Evolutionary conservation across 2,113 vertebrate genomes (phyloP).

Genomic region (Zeus faber): DNA sequence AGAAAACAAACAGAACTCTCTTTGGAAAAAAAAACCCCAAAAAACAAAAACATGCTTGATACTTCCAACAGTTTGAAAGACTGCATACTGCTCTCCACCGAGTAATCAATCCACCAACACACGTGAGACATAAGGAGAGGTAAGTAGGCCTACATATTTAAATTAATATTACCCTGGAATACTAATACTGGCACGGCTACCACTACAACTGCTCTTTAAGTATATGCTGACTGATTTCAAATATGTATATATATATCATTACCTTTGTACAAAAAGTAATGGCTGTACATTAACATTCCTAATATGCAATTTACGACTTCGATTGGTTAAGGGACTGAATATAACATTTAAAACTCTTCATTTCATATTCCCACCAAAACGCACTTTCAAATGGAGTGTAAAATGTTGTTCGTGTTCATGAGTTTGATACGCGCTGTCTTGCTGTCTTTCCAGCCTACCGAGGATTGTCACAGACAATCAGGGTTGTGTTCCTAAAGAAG

Average conservation of each 20-base stretch:
- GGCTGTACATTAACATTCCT: neutral
- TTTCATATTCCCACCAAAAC: neutral
- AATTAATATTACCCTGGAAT: too few species aligned
- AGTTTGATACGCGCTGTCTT: slow-evolving; percentile 22
- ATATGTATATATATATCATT: too few species aligned
- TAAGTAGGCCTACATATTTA: too few species aligned
- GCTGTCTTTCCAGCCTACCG: slow-evolving; percentile 42
- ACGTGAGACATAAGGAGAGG: slow-evolving; percentile 79
- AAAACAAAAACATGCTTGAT: neutral
- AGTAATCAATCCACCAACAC: slow-evolving; percentile 75
- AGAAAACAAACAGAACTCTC: too few species aligned
- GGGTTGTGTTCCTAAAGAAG: slow-evolving; percentile 69
- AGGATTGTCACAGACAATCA: slow-evolving; percentile 67
- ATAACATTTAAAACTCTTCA: too few species aligned
- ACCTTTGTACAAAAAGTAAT: too few species aligned
- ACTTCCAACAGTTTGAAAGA: slow-evolving; percentile 81
- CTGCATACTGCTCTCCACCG: slow-evolving; percentile 86
- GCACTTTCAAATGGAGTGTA: neutral
- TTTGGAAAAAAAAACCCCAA: too few species aligned
- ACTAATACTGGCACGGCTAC: too few species aligned
- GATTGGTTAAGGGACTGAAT: neutral
- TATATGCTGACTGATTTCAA: too few species aligned
- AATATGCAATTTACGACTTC: neutral
- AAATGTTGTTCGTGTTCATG: neutral
- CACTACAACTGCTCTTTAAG: too few species aligned